phyloP scores from a whole-genome alignment of 2,797 vertebrate genomes.

The Cuculus canorus region DNA sequence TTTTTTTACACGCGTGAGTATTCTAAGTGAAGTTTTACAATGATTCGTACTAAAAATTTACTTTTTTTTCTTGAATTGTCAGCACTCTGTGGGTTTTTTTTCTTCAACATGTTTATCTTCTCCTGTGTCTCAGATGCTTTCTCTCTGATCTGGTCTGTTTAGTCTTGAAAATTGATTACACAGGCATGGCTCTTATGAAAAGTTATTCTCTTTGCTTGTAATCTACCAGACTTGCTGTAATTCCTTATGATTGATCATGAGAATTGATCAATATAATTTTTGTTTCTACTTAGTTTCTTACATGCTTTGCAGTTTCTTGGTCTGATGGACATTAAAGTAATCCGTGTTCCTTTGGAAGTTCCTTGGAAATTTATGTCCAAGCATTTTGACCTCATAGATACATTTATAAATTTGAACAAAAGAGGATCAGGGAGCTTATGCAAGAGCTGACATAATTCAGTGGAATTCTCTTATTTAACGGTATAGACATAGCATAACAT shows the following conservation, averaged over 20 bases:
- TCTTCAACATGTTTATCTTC: neutral
- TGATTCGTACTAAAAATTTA: neutral
- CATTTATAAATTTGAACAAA: neutral
- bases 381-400: neutral
- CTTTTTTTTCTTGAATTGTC: neutral
- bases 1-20: neutral
- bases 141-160: neutral
- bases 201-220: neutral
- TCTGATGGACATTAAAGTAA: neutral
- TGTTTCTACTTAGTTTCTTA: neutral
- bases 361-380: neutral
- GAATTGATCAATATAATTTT: neutral
- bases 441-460: neutral
- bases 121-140: neutral
- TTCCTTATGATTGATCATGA: neutral
- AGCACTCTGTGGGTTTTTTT: neutral
- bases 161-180: neutral
- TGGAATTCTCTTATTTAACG: neutral
- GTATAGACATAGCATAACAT: neutral
- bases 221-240: neutral
- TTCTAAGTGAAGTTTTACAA: neutral
- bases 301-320: neutral
- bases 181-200: neutral
- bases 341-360: neutral
- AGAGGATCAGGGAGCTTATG: neutral